phyloP scores from a whole-genome alignment of 2,888 invertebrate genomes.

The Smittia aterrima region DNA sequence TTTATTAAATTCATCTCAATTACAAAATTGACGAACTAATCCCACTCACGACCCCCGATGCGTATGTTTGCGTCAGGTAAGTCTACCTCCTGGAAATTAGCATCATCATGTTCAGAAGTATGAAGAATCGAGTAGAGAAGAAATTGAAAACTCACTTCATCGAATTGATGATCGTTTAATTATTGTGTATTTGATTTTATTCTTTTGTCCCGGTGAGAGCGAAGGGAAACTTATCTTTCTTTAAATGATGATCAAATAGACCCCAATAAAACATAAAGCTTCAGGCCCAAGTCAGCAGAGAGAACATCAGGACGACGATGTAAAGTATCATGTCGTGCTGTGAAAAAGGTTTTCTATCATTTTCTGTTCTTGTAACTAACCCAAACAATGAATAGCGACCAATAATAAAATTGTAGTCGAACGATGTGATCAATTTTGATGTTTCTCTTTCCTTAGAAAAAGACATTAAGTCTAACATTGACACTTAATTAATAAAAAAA shows the following conservation, averaged over 20 bases:
- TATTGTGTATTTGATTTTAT: conserved; percentile 40
- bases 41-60: not conserved
- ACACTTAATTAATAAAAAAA: conserved; percentile 41
- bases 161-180: conserved; percentile 38
- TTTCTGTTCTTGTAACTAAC: conserved; percentile 22
- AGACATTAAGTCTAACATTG: conserved; percentile 42
- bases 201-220: conserved; percentile 27
- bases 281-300: not conserved
- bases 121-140: not conserved
- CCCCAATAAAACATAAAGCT: conserved; percentile 33
- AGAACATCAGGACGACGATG: conserved; percentile 41
- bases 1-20: no score
- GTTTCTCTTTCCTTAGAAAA: conserved; percentile 29
- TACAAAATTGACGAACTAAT: no score
- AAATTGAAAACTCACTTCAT: conserved; percentile 15
- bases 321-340: conserved; percentile 40
- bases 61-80: conserved; percentile 27
- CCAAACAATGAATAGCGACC: conserved; percentile 39
- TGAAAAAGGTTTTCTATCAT: conserved; percentile 40
- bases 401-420: conserved; percentile 6
- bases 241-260: conserved; percentile 38
- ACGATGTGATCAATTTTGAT: conserved; percentile 20
- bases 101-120: conserved; percentile 36
- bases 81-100: conserved; percentile 23
- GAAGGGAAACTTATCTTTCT: conserved; percentile 8